These are phyloP conservation scores for Pantherophis alleghaniensis DNA, from an alignment of 2,797 vertebrate species.

Conservation along the genomic window DNA sequence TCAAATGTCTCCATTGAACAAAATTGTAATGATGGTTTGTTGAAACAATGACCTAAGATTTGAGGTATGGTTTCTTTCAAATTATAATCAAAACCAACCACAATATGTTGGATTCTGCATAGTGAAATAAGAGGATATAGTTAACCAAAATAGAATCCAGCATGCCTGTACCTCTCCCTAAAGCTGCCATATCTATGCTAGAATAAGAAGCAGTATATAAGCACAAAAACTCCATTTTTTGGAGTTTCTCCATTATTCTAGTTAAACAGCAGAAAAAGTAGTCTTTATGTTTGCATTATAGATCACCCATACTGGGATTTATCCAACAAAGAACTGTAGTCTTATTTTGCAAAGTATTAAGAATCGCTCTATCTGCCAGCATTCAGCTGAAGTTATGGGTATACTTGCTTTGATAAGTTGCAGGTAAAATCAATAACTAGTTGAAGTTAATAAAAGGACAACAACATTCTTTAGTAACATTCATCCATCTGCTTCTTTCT, in stretches of 20 bases:
- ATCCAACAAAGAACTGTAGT: neutral
- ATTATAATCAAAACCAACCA: neutral
- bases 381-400: constrained; percentile 52
- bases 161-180: neutral
- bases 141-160: neutral
- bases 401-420: constrained; percentile 28
- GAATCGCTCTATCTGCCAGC: constrained; percentile 33
- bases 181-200: neutral
- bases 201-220: neutral
- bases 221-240: too few relatives aligned
- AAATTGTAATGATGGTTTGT: neutral
- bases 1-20: neutral
- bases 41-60: neutral
- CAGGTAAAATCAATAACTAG: constrained; percentile 52
- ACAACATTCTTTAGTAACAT: constrained; percentile 45
- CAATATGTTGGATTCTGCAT: neutral
- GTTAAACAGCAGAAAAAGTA: neutral
- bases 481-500: constrained; percentile 56
- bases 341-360: neutral
- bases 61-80: neutral
- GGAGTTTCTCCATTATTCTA: neutral
- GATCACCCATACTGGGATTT: neutral
- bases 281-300: neutral
- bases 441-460: constrained; percentile 57
- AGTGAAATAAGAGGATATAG: neutral